Conservation (phyloP, 2,888 invertebrate genomes). For the Folsomia manolachei region DNA sequence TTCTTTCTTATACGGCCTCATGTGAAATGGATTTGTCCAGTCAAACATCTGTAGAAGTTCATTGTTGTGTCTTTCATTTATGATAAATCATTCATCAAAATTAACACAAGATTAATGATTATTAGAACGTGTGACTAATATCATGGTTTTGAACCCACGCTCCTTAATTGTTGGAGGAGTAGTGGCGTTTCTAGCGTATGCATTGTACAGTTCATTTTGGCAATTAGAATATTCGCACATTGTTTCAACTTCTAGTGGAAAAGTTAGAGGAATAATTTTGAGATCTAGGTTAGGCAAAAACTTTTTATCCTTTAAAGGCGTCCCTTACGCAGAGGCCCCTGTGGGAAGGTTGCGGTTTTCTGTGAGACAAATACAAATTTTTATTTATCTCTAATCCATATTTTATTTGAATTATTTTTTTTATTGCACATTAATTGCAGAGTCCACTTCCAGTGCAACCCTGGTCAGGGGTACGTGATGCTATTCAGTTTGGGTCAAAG, state of each 20-base stretch:
- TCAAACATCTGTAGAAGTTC: no score
- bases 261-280: conserved; percentile 23
- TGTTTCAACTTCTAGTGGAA: conserved; percentile 20
- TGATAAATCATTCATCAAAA: no score
- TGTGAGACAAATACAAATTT: no score
- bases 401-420: no score
- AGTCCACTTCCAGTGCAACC: conserved; percentile 30
- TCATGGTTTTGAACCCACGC: background rate
- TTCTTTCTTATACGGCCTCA: no score
- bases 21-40: no score
- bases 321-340: conserved; percentile 35
- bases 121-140: no score
- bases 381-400: no score
- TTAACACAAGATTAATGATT: no score
- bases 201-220: background rate
- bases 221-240: conserved; percentile 22
- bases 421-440: background rate
- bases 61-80: no score
- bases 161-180: background rate
- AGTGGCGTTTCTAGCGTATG: background rate
- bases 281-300: conserved; percentile 25
- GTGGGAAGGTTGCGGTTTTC: conserved; percentile 30
- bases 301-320: conserved; percentile 30
- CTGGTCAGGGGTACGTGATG: conserved; percentile 36
- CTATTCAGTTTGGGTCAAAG: conserved; percentile 30